phyloP scores from a whole-genome alignment of 2,113 vertebrate species.

The Istiophorus platypterus region DNA sequence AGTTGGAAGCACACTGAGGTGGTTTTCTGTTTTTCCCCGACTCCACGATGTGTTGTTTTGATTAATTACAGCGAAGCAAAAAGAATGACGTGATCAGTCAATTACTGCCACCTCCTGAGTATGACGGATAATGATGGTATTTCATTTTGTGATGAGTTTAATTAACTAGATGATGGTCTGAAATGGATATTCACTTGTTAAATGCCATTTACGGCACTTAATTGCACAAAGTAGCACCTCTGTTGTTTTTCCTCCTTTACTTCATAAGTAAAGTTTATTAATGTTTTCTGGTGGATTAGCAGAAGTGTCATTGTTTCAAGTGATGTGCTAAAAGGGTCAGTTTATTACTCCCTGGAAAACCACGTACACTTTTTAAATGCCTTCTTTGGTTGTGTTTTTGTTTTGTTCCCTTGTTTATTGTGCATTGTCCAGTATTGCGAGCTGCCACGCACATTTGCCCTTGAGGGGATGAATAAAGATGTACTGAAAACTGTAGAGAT shows the following conservation, averaged over 20 bases:
- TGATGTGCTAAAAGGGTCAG: not conserved
- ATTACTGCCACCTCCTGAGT: too few species aligned
- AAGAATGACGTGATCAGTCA: not conserved
- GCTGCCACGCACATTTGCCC: not conserved
- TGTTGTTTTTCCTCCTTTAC: not conserved
- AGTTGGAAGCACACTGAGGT: not conserved
- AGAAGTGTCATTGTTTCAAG: not conserved
- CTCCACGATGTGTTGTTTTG: not conserved
- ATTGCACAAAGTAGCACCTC: too few species aligned
- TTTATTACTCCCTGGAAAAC: not conserved
- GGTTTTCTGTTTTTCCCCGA: not conserved
- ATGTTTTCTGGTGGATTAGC: not conserved
- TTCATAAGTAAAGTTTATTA: not conserved
- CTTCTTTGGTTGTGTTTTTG: not conserved
- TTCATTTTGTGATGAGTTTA: not conserved
- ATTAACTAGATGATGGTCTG: not conserved
- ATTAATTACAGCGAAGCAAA: not conserved
- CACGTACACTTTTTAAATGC: not conserved
- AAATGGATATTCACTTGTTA: not conserved
- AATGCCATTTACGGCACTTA: too few species aligned
- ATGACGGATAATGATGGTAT: not conserved
- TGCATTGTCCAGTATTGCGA: not conserved
- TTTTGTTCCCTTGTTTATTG: not conserved
- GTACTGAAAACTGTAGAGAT: not conserved
- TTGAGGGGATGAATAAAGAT: not conserved